Base-by-base conservation (phyloP, 2,113 vertebrate genomes). In the Camarhynchus parvulus region DNA sequence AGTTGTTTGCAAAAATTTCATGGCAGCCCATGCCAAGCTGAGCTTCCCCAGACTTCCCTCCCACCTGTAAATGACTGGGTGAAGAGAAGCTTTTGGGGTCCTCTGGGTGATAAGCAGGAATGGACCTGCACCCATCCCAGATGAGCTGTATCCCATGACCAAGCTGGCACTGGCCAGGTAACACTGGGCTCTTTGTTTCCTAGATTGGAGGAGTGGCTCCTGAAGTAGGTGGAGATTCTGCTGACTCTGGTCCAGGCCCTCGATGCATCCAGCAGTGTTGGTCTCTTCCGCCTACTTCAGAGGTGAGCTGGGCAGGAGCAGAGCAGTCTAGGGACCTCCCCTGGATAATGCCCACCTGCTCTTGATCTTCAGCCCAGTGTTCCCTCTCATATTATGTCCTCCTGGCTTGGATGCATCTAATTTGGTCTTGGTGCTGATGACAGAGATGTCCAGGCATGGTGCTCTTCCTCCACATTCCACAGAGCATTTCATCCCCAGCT, bases 281-380 rank as follows among this genome's bases (percentile, higher is more conserved):
- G 35, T 95, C 31, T 90, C 94, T 70, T 41, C 58, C 46, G 90
- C 68, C 16, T 90, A 89, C 61, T 94, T 97, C 63, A 95, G 75
- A 95, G 92, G 94, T 97, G 73, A 93, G 81, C 24, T 10, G 21
- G 42, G 23, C 58, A 52, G 58, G 33, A 68, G 33, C 2, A 2
- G 31, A 44, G 37, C 49, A 56, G 28, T 18, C 22, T 17, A 8
- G 22, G 22, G 19, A 49, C 28, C 50, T 18, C 37, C 39, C 24
- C 3, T 52, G 23, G 15, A n/a, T 88, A 62, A 66, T 12, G 18
- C 12, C 30, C 39, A 22, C 20, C n/a, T 5, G 1, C 33, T 70
- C 63, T 39, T 53, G 39, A 35, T 73, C 70, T 70, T 46, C 47
- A 67, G n/a, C 13, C 23, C 27, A 28, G 21, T 47, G n/a, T 28